phyloP scores from a whole-genome alignment of 2,113 vertebrate genomes.

The Haemorhous mexicanus region DNA sequence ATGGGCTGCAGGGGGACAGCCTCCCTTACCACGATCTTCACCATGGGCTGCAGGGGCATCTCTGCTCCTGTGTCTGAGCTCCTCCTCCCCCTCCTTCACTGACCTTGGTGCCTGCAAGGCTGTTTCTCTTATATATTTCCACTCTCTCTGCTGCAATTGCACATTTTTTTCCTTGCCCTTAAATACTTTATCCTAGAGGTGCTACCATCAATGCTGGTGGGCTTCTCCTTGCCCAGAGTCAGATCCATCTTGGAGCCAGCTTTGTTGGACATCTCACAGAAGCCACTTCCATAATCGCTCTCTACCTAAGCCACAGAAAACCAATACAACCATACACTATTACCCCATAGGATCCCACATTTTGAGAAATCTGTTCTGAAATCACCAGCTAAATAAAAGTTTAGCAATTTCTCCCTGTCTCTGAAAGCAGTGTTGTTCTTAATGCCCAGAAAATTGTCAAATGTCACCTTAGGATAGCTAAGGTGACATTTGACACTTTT shows the following conservation, averaged over 20 bases:
- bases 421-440: neutral
- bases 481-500: too few species aligned
- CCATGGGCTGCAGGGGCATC: too few species aligned
- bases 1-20: neutral
- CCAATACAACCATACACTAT: neutral
- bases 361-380: neutral
- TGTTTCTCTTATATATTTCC: neutral
- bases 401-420: neutral
- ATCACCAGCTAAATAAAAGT: neutral
- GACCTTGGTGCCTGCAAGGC: neutral
- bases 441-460: neutral
- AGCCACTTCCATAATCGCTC: fast-evolving
- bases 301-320: neutral
- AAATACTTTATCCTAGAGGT: neutral
- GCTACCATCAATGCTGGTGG: neutral
- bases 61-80: too few species aligned
- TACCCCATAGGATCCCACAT: neutral
- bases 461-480: neutral
- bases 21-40: neutral
- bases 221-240: neutral
- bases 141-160: neutral
- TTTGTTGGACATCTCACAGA: neutral
- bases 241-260: neutral
- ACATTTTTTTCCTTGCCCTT: neutral
- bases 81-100: neutral